Base-by-base conservation (phyloP, 2,797 vertebrate genomes). In the Crenuchus spilurus region DNA sequence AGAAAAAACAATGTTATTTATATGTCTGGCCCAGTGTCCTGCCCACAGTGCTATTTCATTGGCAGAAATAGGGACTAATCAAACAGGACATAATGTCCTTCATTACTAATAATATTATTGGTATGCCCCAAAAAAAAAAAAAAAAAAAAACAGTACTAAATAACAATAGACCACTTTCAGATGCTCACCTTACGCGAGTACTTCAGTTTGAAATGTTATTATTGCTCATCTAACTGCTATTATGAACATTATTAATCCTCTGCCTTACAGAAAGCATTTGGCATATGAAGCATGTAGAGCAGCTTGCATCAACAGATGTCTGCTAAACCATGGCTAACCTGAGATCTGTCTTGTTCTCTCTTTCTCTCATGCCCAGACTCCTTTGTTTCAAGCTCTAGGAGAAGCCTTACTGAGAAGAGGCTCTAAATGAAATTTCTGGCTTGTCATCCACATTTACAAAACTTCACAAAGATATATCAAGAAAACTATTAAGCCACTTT, bases 221-320 rank as follows among this genome's bases (percentile, higher is more conserved):
- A 6, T 57, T 10, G n/a, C 31, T 30, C 28, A 30, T 55, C 9
- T 16, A 13, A 52, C 28, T 6, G 30, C 11, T n/a, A n/a, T n/a
- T n/a, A n/a, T n/a, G n/a, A n/a, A n/a, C n/a, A n/a, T n/a, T n/a
- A n/a, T n/a, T n/a, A n/a, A n/a, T n/a, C n/a, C n/a, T n/a, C n/a
- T n/a, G n/a, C n/a, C n/a, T n/a, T n/a, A n/a, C n/a, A n/a, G 9
- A 18, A 33, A 57, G 20, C 2, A 30, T 28, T 8, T 31, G 54
- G 54, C 28, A 16, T 9, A 7, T 33, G 8, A 33, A 1, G 54
- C 30, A 31, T 10, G 9, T 33, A 18, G 28, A 57, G 30, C 54
- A 57, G 54, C 54, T 57, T 31, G 54, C 54, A 57, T 57, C 16
- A 6, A 33, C 54, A 57, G 54, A 31, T 57, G 54, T 57, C 54